Evolutionary conservation across 2,113 vertebrate genomes (phyloP), one percentile per base, ranked within the genome.

Genomic region (Hylia prasina): DNA sequence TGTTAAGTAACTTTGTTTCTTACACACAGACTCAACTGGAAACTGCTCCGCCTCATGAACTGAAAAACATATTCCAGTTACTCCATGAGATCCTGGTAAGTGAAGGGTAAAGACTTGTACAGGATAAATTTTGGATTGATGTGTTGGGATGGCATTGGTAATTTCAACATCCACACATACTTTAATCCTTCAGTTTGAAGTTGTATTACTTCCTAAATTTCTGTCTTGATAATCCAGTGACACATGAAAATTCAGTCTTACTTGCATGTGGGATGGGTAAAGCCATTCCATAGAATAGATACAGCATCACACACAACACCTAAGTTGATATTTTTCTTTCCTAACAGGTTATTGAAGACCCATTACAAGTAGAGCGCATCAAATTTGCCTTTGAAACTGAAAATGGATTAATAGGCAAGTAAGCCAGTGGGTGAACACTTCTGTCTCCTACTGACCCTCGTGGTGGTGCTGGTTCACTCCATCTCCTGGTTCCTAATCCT

Each of bases 301-400:
- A 40, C 6, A 54, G 12, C 51, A 35, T 63, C 23, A 30, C 45
- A 50, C 16, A 50, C n/a, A 54, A n/a, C 19, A 64, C 3, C 7
- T 63, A 33, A 63, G 37, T 51, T n/a, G 33, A 15, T 39, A 5
- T 64, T 70, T 89, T 65, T 80, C 47, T 68, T 88, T 72, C 65
- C n/a, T 78, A 51, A 53, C 94, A 99, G 99, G 98, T 99, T 61
- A 98, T 99, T 94, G 99, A 99, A 96, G 99, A 99, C 72, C 98
- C 99, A 47, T 98, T 99, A 73, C 99, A 99, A 93, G 96, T 98
- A 70, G 98, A 99, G 76, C 98, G 99, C 95, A 97, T 99, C 80
- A 99, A 99, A 96, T 99, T 99, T 96, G 99, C 99, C 21, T 99
- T 99, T 97, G 99, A 99, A 97, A 99, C 99, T 30, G 99, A 99